Evolutionary conservation across 2,888 invertebrate species (phyloP).

Genomic region (Phlogophora meticulosa): DNA sequence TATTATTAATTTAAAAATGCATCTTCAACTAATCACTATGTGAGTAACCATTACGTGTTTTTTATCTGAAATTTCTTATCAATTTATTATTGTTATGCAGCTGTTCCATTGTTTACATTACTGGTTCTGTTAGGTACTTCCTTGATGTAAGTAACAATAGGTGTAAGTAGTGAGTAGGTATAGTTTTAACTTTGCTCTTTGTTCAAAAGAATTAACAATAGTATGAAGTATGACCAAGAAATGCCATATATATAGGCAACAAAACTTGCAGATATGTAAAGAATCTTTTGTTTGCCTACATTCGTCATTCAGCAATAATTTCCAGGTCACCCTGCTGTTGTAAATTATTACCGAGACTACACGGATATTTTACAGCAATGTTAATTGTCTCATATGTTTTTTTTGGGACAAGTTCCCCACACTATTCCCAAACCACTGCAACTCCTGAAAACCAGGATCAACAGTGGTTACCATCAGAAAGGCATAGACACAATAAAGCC

Average conservation of each 20-base stretch:
- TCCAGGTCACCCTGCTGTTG: neutral
- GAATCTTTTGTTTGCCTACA: slow-evolving; percentile 1
- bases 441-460: too few species aligned
- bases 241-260: neutral
- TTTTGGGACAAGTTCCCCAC: too few species aligned
- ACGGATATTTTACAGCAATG: too few species aligned
- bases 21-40: slow-evolving; percentile 1
- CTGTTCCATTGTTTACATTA: slow-evolving; percentile 4
- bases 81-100: neutral
- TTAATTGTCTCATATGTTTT: too few species aligned
- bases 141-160: neutral
- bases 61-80: slow-evolving; percentile 34
- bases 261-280: neutral
- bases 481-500: too few species aligned
- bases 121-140: neutral
- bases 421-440: too few species aligned
- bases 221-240: neutral
- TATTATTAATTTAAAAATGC: slow-evolving; percentile 8
- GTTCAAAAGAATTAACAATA: slow-evolving; percentile 2
- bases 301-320: neutral
- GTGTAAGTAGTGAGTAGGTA: too few species aligned
- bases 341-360: neutral
- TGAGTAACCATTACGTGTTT: slow-evolving; percentile 4
- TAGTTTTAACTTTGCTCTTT: neutral
- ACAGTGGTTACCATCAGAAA: too few species aligned